Evolutionary conservation across 1,140 invertebrate species (phyloP).

Genomic region (Eupristina koningsbergeri): DNA sequence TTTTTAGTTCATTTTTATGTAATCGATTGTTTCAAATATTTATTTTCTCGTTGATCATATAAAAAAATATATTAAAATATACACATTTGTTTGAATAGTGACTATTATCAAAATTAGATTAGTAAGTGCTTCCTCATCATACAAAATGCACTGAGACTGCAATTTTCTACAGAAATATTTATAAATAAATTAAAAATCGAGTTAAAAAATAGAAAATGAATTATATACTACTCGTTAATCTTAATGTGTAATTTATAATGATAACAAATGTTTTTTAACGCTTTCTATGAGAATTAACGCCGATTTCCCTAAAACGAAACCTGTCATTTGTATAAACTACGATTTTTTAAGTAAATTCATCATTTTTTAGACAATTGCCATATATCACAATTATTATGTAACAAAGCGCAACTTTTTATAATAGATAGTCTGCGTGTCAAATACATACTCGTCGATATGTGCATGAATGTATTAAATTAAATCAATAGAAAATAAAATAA

Average conservation of each 20-base stretch:
- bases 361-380: neutral
- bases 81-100: constrained; percentile 11
- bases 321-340: constrained; percentile 7
- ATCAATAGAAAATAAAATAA: constrained; percentile 12
- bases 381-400: neutral
- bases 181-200: constrained; percentile 26
- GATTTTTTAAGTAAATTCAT: constrained; percentile 13
- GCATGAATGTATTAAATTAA: constrained; percentile 11
- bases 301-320: constrained; percentile 9
- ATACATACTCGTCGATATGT: constrained; percentile 22
- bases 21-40: neutral
- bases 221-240: constrained; percentile 21
- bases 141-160: constrained; percentile 44
- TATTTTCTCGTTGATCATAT: constrained; percentile 25
- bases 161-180: constrained; percentile 48
- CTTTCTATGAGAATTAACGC: constrained; percentile 17
- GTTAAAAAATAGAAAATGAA: constrained; percentile 8
- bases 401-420: constrained; percentile 8
- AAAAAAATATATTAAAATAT: neutral
- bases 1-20: neutral
- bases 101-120: constrained; percentile 44
- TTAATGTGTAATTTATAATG: constrained; percentile 23
- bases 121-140: constrained; percentile 16
- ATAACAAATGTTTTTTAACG: constrained; percentile 38
- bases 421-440: neutral